A percentile compares a stretch with the other conserved stretches of the same genome.
Evolutionary conservation across 2,797 vertebrate species (phyloP).

Genomic region (Xyrichtys novacula): DNA sequence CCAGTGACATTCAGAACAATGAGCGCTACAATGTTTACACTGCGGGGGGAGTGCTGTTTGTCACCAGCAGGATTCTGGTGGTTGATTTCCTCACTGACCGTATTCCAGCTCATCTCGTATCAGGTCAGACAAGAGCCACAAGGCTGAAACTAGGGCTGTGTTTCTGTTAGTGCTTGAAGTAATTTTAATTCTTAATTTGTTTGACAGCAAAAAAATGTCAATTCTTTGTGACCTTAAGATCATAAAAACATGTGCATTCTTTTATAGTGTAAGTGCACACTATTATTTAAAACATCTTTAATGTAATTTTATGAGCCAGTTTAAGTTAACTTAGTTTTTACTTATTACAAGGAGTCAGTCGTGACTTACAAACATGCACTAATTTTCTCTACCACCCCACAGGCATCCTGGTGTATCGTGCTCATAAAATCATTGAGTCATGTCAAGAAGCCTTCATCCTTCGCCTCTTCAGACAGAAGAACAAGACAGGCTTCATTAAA

Average conservation of each 20-base stretch:
- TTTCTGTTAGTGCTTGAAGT: no score
- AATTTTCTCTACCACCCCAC: not conserved
- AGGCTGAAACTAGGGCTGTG: not conserved
- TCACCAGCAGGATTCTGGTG: constrained; percentile 96
- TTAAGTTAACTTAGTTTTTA: no score
- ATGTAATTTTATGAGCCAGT: no score
- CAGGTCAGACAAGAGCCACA: constrained; percentile 69
- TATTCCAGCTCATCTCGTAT: constrained; percentile 94
- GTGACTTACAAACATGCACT: not conserved
- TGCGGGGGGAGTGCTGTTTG: constrained; percentile 93
- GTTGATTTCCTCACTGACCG: constrained; percentile 96
- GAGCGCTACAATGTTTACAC: constrained; percentile 93
- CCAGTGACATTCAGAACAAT: constrained; percentile 89
- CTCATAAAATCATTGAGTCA: constrained; percentile 97
- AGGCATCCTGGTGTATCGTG: constrained; percentile 97
- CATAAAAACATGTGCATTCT: no score
- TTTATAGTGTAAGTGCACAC: no score
- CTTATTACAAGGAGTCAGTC: no score
- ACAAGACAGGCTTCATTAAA: constrained; percentile 98
- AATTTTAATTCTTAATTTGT: no score
- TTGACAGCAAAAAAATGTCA: no score
- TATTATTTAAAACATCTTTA: no score
- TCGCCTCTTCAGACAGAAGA: constrained; percentile 97
- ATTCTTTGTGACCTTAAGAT: no score
- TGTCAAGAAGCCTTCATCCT: constrained; percentile 98